A percentile compares a stretch with the other conserved stretches of the same genome.
phyloP scores from a whole-genome alignment of 2,797 vertebrate genomes.

The Botia almorhae region DNA sequence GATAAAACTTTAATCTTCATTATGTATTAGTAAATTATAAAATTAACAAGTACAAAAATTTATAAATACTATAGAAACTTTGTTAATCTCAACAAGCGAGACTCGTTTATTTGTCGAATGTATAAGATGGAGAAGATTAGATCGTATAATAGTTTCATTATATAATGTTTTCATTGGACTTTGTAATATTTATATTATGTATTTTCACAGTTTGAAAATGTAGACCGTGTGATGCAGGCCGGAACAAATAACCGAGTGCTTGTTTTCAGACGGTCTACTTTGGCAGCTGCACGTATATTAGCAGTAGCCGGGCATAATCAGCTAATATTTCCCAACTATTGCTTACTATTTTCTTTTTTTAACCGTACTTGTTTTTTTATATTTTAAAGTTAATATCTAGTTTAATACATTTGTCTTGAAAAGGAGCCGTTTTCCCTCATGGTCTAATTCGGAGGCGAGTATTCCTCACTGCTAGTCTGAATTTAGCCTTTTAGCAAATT shows the following conservation, averaged over 20 bases:
- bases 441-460: constrained; percentile 20
- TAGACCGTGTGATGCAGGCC: constrained; percentile 45
- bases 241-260: constrained; percentile 67
- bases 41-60: too few relatives aligned
- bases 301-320: background rate
- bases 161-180: too few relatives aligned
- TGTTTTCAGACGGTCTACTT: constrained; percentile 25
- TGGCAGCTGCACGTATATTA: constrained; percentile 1
- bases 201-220: constrained; percentile 19
- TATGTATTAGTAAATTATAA: too few relatives aligned
- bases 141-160: too few relatives aligned
- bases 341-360: background rate
- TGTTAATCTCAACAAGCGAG: too few relatives aligned
- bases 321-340: background rate
- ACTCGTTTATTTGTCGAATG: too few relatives aligned
- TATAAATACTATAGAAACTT: too few relatives aligned
- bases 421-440: background rate
- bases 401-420: background rate
- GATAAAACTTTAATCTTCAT: too few relatives aligned
- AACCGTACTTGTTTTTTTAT: background rate
- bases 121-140: too few relatives aligned
- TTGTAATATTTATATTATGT: too few relatives aligned
- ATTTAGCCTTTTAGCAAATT: constrained; percentile 2
- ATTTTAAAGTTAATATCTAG: background rate
- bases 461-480: background rate